Evolutionary conservation across 2,113 vertebrate species (phyloP), one percentile per base, ranked within the genome.

Genomic region (Argyrosomus japonicus): DNA sequence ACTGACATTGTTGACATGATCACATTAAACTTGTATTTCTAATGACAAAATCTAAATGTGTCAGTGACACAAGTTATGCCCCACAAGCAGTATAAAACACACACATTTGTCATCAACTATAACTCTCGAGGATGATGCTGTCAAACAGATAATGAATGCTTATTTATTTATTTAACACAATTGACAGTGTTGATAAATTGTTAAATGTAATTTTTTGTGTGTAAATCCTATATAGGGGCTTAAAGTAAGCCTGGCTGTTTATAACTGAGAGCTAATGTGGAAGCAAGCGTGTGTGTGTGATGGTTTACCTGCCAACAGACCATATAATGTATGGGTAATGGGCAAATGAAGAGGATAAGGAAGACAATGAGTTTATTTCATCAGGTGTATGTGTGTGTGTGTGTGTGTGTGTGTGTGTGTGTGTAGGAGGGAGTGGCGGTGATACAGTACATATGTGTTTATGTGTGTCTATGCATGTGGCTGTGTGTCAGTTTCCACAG

Each of bases 401-500:
- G 0, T 60, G 27, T 50, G 27, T 54, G 23, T 57, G 27, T 40
- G 45, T n/a, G 27, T 27, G 40, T 32, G 60, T 54, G 50, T 56
- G 40, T 18, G 58, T 2, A 11, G 18, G 21, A 48, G 36, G 15
- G 3, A 25, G 18, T 6, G 15, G 19, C 13, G 19, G 29, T 5
- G 21, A 82, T 58, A 68, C 3, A 21, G 79, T 58, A 68, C 3
- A 21, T 70, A 13, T 61, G 56, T 83, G 72, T 81, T 56, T 75
- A 14, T 65, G 27, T 68, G 60, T 78, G 80, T 74, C 62, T 60
- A 29, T 75, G 81, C 60, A 62, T 78, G 70, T 75, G 70, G 60
- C 45, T 77, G 70, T 72, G 56, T 85, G 82, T 77, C 75, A 73
- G 71, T 77, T 64, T 85, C 70, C 70, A 60, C 64, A 58, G 79